Base-by-base conservation (phyloP, 23 tunicate genomes). In the Trididemnum nubilum region DNA sequence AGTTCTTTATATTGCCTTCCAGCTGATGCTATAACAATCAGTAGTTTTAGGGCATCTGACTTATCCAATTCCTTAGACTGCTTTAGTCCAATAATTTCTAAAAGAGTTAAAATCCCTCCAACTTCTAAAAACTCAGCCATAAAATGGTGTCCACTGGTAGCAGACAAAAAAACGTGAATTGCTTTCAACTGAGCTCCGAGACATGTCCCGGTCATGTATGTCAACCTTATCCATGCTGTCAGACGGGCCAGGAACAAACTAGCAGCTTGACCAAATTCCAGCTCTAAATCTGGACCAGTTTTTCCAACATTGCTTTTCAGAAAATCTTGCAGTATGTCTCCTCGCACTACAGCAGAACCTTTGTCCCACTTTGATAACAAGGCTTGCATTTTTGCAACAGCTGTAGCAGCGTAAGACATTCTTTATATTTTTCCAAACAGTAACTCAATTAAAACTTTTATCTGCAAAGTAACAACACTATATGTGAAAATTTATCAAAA, bases 61-160 rank as follows among this genome's bases (percentile, higher is more conserved):
- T 85, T 87, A 58, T 87, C 89, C 21, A 39, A 44, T 52, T 88
- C 93, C 28, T 72, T 83, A 0, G 98, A 93, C 59, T 93, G 98
- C 35, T 88, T 88, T 3, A 93, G 74, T 23, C 93, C 87, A 38
- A 87, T 88, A 7, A 93, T 93, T 60, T 93, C 98, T 50, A 93
- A 82, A 33, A 93, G 64, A n/a, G 98, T 93, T 19, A 85, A 81
- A 80, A 93, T 83, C n/a, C 98, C 98, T 27, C 98, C 98, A 52
- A 93, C 98, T 93, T 93, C 98, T 36, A 93, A 75, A 65, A 93
- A 93, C 75, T 93, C 90, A 21, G 87, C 89, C 94, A 93, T 83
- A 51, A 87, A 92, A 25, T 93, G 89, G 54, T 87, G 94, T 79
- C 98, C 98, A 67, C 86, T 77, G 15, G 98, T 88, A 0, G 98